Conservation (phyloP, 1,140 invertebrate genomes). For the Cherax destructor region DNA sequence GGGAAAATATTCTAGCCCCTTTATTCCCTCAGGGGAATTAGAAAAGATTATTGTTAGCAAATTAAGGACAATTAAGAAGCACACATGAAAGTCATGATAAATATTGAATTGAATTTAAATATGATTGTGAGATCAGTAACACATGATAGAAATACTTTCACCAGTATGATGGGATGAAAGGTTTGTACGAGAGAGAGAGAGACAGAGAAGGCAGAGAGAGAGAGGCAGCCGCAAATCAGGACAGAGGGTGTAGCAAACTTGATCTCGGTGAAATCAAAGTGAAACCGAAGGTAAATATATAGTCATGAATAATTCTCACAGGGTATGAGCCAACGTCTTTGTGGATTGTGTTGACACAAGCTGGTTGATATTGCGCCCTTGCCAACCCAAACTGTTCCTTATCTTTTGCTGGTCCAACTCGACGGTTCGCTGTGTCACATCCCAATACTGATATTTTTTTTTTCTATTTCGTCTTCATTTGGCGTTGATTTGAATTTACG, state of each 20-base stretch:
- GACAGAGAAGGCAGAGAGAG: not conserved
- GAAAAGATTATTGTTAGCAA: too few species aligned
- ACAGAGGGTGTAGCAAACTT: slow-evolving; percentile 30
- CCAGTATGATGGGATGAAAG: too few species aligned
- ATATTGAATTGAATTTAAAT: too few species aligned
- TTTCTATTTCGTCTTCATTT: too few species aligned
- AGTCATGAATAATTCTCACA: slow-evolving; percentile 61
- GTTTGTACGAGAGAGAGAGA: not conserved
- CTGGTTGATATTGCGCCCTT: slow-evolving; percentile 37
- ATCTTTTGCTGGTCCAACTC: not conserved
- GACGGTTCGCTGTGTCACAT: not conserved
- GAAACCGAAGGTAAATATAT: slow-evolving; percentile 65
- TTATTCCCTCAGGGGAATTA: too few species aligned
- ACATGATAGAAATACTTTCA: too few species aligned
- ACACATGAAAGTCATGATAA: too few species aligned
- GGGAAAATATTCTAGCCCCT: too few species aligned
- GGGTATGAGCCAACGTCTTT: slow-evolving; percentile 52
- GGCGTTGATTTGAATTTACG: too few species aligned
- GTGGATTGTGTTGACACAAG: slow-evolving; percentile 42
- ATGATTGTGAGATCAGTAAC: too few species aligned
- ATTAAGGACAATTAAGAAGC: too few species aligned
- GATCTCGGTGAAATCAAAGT: slow-evolving; percentile 48
- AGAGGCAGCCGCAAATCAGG: not conserved
- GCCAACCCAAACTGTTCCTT: slow-evolving; percentile 12
- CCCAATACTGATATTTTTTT: not conserved